These are phyloP conservation scores for Ophioninae sp. DNA, from an alignment of 2,888 invertebrate genomes.

Conservation along the genomic window DNA sequence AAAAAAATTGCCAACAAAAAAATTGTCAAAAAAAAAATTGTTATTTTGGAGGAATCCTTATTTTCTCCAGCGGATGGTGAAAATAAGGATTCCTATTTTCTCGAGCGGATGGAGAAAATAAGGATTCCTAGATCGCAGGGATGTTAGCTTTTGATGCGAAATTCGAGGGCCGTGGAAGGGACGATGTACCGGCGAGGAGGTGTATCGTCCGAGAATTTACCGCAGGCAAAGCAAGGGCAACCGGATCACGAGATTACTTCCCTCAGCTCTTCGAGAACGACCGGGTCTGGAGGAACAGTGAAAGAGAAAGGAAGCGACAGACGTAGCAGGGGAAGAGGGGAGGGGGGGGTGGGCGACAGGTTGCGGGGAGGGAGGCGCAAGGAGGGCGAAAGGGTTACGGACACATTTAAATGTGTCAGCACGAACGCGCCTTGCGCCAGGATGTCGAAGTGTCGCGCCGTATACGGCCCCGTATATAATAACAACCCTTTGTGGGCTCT, in stretches of 20 bases:
- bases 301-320: slow-evolving; percentile 17
- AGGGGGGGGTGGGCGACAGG: not conserved
- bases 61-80: too few species aligned
- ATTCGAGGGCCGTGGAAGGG: slow-evolving; percentile 44
- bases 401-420: slow-evolving; percentile 38
- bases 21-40: too few species aligned
- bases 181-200: slow-evolving; percentile 44
- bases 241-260: slow-evolving; percentile 59
- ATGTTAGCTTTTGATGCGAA: slow-evolving; percentile 24
- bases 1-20: too few species aligned
- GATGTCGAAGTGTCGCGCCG: slow-evolving; percentile 25
- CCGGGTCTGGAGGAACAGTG: slow-evolving; percentile 27
- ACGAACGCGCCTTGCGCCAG: slow-evolving; percentile 23
- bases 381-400: slow-evolving; percentile 6
- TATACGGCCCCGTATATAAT: slow-evolving; percentile 3
- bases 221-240: slow-evolving; percentile 58
- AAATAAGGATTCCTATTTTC: not conserved
- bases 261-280: slow-evolving; percentile 40
- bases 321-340: not conserved
- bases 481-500: slow-evolving; percentile 52
- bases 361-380: not conserved
- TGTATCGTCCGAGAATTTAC: slow-evolving; percentile 4
- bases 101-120: not conserved
- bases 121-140: not conserved
- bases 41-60: too few species aligned